Evolutionary conservation across 2,113 vertebrate species (phyloP).

Genomic region (Grammomys surdaster): DNA sequence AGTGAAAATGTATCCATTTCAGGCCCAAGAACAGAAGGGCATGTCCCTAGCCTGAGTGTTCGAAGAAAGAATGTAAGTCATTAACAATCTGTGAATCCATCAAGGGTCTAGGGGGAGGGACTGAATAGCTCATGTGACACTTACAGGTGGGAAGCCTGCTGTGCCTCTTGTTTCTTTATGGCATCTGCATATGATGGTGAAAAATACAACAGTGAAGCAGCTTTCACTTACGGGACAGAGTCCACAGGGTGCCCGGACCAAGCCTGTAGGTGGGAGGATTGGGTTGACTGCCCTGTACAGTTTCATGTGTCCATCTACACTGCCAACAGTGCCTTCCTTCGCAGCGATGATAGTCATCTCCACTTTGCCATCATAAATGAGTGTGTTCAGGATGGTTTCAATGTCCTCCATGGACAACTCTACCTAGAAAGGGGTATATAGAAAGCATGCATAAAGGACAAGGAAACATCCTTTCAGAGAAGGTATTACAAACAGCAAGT

Average conservation of each 20-base stretch:
- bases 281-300: conserved; percentile 94
- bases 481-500: not conserved
- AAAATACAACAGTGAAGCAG: not conserved
- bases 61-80: conserved; percentile 28
- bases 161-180: not conserved
- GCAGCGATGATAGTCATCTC: conserved; percentile 98
- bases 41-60: conserved; percentile 41
- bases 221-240: conserved; percentile 94
- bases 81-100: not conserved
- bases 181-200: not conserved
- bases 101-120: not conserved
- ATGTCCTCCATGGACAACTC: conserved; percentile 99
- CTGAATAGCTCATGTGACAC: not conserved
- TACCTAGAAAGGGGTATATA: conserved; percentile 88
- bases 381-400: conserved; percentile 98
- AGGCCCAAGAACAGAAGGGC: conserved; percentile 34
- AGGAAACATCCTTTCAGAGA: not conserved
- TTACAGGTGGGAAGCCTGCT: not conserved
- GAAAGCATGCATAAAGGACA: conserved; percentile 32
- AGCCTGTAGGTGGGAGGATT: conserved; percentile 93
- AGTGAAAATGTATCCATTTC: conserved; percentile 31
- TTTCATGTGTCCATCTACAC: conserved; percentile 97
- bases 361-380: conserved; percentile 98
- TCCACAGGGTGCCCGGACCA: conserved; percentile 95
- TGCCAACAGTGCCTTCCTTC: conserved; percentile 97